Base-by-base conservation (phyloP, 37 sponge, comb jelly and placozoan species). In the Ephydatia muelleri region DNA sequence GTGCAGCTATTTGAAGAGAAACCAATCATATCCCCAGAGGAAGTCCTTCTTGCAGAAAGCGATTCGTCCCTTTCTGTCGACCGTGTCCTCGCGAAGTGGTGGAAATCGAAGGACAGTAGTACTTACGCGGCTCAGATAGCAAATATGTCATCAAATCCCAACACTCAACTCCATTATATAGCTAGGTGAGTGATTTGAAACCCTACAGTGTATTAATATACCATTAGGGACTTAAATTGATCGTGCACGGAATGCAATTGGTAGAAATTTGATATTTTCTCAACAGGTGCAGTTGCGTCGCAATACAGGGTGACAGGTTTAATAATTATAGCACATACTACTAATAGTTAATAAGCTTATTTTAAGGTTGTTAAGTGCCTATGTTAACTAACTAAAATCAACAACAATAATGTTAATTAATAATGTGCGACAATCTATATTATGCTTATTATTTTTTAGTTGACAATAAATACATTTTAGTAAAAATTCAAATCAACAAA, bases 11-110 rank as follows among this genome's bases (percentile, higher is more conserved):
- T 47, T 48, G 77, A 39, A 77, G 77, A 30, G 47, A 25, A 2
- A 13, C 19, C 1, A 14, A 16, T 57, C 0, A 27, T 77, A 48
- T 34, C 26, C 0, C 21, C 26, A 3, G 21, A 37, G 38, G 78
- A 48, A 65, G 5, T 30, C 0, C 6, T 4, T 14, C 31, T 81
- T 25, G 72, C 38, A 38, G 30, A 26, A 25, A 19, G 70, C 22
- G 73, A 34, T n/a, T 65, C 49, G 35, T 75, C 82, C 8, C 27
- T 81, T 4, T 26, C 6, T 27, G 73, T 73, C 39, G 31, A 30
- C 3, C 16, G 48, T n/a, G 23, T 87, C 22, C 68, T 87, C 23
- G 87, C 87, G 4, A 66, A 64, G 39, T 87, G 87, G 87, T 87
- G 87, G 87, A 87, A 87, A 49, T 28, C 19, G 34, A 72, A 65